Evolutionary conservation across 1,140 invertebrate species (phyloP).

Genomic region (Trichogramma pretiosum): DNA sequence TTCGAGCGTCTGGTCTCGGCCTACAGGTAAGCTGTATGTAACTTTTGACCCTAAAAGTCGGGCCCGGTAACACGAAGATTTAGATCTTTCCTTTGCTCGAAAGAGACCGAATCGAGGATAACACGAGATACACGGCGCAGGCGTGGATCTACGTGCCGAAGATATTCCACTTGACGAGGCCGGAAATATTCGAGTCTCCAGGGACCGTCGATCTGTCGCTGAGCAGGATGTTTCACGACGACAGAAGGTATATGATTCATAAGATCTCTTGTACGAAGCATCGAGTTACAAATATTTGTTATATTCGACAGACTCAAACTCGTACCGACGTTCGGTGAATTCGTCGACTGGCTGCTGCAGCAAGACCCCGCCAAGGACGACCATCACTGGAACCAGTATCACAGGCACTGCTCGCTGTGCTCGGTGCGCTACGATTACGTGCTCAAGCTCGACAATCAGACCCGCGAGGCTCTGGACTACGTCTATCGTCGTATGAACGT

Average conservation of each 20-base stretch:
- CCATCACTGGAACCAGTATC: slow-evolving; percentile 38
- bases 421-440: slow-evolving; percentile 34
- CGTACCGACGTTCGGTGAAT: slow-evolving; percentile 41
- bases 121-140: slow-evolving; percentile 36
- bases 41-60: no score
- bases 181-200: slow-evolving; percentile 33
- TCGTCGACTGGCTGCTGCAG: slow-evolving; percentile 34
- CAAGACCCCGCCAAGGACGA: slow-evolving; percentile 31
- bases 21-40: slow-evolving; percentile 36
- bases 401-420: slow-evolving; percentile 38
- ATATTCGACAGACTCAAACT: slow-evolving; percentile 33
- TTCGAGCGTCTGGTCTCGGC: slow-evolving; percentile 47
- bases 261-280: no score
- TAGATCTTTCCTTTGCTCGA: background rate
- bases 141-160: slow-evolving; percentile 37
- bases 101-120: slow-evolving; percentile 45
- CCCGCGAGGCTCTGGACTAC: slow-evolving; percentile 26
- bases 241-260: slow-evolving; percentile 28
- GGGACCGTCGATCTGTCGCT: slow-evolving; percentile 23
- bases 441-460: slow-evolving; percentile 36
- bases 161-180: slow-evolving; percentile 39
- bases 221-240: slow-evolving; percentile 31
- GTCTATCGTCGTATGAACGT: no score
- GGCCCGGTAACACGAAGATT: background rate
- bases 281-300: no score